These are phyloP conservation scores for Romanogobio albipinnatus DNA, from an alignment of 2,113 vertebrate species.

Conservation along the genomic window DNA sequence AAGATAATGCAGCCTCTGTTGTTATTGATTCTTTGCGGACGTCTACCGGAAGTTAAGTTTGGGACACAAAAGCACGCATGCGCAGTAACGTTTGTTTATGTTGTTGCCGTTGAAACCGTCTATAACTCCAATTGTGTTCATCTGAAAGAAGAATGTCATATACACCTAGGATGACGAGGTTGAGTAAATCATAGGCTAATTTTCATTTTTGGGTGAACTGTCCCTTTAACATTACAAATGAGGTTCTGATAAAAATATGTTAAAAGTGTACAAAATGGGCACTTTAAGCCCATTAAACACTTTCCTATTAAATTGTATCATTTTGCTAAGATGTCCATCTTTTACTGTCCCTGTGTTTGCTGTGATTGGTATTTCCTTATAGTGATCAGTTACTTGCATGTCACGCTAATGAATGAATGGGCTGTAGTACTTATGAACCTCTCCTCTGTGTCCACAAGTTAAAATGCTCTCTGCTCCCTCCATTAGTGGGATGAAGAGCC, in stretches of 20 bases:
- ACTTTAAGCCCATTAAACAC: neutral
- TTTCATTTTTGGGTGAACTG: no score
- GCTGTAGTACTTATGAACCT: slow-evolving; percentile 70
- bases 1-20: no score
- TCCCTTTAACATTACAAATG: neutral
- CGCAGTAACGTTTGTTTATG: no score
- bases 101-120: no score
- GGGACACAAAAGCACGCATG: no score
- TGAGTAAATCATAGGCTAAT: no score
- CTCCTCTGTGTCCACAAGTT: slow-evolving; percentile 66
- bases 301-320: neutral
- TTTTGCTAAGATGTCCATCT: neutral
- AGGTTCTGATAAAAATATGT: neutral
- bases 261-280: slow-evolving; percentile 6
- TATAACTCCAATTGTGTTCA: no score
- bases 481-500: slow-evolving; percentile 79
- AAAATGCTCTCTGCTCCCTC: slow-evolving; percentile 61
- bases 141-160: no score
- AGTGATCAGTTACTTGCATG: slow-evolving; percentile 8
- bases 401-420: slow-evolving; percentile 61
- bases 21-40: no score
- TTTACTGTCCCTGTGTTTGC: neutral
- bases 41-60: no score
- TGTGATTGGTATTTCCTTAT: slow-evolving; percentile 11
- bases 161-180: no score